Conservation (phyloP, 2,888 invertebrate species). For the Sphaerophoria rueppellii region DNA sequence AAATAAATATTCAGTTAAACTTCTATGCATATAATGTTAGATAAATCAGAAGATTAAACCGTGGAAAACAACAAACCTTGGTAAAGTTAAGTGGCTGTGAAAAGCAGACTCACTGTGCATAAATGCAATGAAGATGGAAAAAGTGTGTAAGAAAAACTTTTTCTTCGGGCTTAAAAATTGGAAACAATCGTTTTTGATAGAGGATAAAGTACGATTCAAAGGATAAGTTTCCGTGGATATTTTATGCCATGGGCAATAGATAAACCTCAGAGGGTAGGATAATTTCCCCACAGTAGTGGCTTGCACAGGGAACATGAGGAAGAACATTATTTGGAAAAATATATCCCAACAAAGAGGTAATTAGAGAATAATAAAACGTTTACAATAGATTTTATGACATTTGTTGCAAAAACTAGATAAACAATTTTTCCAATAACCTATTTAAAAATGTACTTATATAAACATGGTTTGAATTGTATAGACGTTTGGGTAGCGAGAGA, state of each 20-base stretch:
- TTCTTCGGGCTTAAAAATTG: slow-evolving; percentile 7
- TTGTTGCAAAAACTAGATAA: too few relatives aligned
- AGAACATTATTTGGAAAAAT: too few relatives aligned
- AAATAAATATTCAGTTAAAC: slow-evolving; percentile 53
- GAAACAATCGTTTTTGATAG: slow-evolving; percentile 4
- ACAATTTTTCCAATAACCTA: too few relatives aligned
- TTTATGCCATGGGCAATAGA: neutral
- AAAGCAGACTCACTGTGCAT: slow-evolving; percentile 28
- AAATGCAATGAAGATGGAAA: slow-evolving; percentile 11
- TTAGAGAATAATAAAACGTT: too few relatives aligned
- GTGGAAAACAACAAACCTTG: slow-evolving; percentile 40
- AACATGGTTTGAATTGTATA: too few relatives aligned
- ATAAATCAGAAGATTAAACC: slow-evolving; percentile 65
- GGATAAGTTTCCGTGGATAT: slow-evolving; percentile 1
- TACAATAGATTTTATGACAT: too few relatives aligned
- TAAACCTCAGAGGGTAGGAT: too few relatives aligned
- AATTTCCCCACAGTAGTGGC: too few relatives aligned
- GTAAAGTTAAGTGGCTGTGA: slow-evolving; percentile 23
- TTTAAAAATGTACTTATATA: too few relatives aligned
- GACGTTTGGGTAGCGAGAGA: too few relatives aligned
- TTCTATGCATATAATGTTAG: slow-evolving; percentile 49
- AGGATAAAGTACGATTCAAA: neutral
- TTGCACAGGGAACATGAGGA: too few relatives aligned
- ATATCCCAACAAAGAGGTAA: too few relatives aligned
- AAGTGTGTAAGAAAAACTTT: slow-evolving; percentile 28